Evolutionary conservation across 2,113 vertebrate species (phyloP).

Genomic region (Origma solitaria): DNA sequence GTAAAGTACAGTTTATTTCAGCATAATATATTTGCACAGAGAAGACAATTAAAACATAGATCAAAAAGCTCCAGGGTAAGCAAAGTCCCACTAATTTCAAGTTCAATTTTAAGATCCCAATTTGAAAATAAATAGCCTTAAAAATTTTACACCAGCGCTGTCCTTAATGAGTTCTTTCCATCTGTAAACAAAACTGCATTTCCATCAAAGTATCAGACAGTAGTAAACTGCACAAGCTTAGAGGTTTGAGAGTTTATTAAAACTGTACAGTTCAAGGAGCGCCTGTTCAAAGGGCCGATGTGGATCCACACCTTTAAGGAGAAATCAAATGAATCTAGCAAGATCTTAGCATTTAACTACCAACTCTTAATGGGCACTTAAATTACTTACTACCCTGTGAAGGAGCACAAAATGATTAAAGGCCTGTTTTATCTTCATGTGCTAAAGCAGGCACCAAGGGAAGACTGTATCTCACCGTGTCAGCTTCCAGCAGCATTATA

Average conservation of each 20-base stretch:
- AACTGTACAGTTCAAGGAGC: not conserved
- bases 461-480: not conserved
- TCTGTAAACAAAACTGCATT: not conserved
- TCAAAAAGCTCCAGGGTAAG: not conserved
- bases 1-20: not conserved
- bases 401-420: conserved; percentile 21
- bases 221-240: not conserved
- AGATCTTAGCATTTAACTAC: not conserved
- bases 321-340: not conserved
- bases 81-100: not conserved
- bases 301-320: not conserved
- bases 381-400: not conserved
- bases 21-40: not conserved
- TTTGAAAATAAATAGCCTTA: not conserved
- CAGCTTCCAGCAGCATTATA: not conserved
- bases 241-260: not conserved
- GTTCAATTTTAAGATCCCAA: not conserved
- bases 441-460: not conserved
- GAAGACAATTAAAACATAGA: not conserved
- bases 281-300: not conserved
- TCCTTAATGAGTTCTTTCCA: not conserved
- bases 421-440: not conserved
- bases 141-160: not conserved
- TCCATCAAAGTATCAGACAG: not conserved
- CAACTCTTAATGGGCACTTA: not conserved